phyloP scores from a whole-genome alignment of 2,113 vertebrate species.

The Puma concolor region DNA sequence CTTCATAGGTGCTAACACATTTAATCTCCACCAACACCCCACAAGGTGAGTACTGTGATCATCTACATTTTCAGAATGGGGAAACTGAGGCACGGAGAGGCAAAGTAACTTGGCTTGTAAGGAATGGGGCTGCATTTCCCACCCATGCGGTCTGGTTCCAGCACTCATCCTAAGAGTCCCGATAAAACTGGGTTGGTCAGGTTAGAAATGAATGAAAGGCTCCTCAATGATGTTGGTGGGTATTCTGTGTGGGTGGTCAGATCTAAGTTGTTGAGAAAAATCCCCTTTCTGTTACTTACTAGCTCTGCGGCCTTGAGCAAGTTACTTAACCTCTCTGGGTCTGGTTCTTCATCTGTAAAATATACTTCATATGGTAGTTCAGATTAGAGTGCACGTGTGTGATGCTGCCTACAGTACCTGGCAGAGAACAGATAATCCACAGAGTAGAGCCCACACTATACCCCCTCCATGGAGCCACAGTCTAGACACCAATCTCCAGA shows the following conservation, averaged over 20 bases:
- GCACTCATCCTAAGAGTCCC: not conserved
- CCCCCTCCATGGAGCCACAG: not conserved
- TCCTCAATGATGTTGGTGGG: not conserved
- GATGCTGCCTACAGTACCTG: not conserved
- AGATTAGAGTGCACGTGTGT: not conserved
- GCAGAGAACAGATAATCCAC: not conserved
- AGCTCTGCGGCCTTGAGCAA: not conserved
- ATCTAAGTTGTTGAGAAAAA: not conserved
- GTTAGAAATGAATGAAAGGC: not conserved
- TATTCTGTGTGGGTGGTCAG: not conserved
- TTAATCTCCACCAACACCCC: not conserved
- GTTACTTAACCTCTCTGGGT: not conserved
- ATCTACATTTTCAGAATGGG: not conserved
- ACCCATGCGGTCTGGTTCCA: not conserved
- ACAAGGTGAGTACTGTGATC: accelerated
- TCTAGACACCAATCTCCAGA: not conserved
- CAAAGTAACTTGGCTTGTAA: not conserved
- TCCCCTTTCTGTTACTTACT: not conserved
- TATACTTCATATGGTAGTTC: not conserved
- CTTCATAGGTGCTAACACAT: not conserved
- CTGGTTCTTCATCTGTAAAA: not conserved
- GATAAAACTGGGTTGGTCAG: not conserved
- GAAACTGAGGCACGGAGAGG: not conserved
- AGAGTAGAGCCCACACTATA: not conserved
- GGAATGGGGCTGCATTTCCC: not conserved